phyloP scores from a whole-genome alignment of 2,888 invertebrate genomes.

The Teleiodes luculella region DNA sequence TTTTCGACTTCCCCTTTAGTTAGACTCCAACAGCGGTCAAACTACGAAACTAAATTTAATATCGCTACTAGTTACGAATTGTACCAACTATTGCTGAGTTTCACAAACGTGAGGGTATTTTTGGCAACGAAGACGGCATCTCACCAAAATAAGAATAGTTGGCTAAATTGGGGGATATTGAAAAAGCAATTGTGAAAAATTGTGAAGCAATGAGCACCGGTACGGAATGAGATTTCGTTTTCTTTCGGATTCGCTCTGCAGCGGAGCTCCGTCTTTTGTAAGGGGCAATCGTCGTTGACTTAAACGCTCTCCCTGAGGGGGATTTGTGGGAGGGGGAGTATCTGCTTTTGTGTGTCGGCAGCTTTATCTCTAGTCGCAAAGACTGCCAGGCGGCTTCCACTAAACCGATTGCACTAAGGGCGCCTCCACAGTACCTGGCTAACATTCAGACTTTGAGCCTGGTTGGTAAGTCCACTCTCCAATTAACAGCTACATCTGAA shows the following conservation, averaged over 20 bases:
- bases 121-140: constrained; percentile 26
- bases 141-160: constrained; percentile 37
- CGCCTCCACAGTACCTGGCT: constrained; percentile 2
- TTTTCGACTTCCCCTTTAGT: not conserved
- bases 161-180: constrained; percentile 53
- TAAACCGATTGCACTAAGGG: constrained; percentile 57
- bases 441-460: too few species aligned
- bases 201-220: constrained; percentile 60
- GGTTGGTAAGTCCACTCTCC: not conserved
- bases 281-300: constrained; percentile 64
- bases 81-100: not conserved
- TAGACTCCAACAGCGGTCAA: constrained; percentile 2
- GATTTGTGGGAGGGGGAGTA: constrained; percentile 36
- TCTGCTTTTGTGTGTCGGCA: constrained; percentile 56
- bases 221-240: constrained; percentile 64
- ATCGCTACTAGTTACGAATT: not conserved
- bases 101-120: not conserved
- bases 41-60: constrained; percentile 5
- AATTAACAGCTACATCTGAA: constrained; percentile 7
- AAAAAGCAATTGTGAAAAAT: constrained; percentile 62
- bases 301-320: constrained; percentile 49
- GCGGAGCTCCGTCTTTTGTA: constrained; percentile 54
- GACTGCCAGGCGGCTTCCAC: constrained; percentile 36
- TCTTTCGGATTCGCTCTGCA: constrained; percentile 58
- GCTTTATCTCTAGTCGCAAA: constrained; percentile 61